A percentile compares a stretch with the other conserved stretches of the same genome.
Evolutionary conservation across 2,888 invertebrate species (phyloP).

Genomic region (Pterostichus niger): DNA sequence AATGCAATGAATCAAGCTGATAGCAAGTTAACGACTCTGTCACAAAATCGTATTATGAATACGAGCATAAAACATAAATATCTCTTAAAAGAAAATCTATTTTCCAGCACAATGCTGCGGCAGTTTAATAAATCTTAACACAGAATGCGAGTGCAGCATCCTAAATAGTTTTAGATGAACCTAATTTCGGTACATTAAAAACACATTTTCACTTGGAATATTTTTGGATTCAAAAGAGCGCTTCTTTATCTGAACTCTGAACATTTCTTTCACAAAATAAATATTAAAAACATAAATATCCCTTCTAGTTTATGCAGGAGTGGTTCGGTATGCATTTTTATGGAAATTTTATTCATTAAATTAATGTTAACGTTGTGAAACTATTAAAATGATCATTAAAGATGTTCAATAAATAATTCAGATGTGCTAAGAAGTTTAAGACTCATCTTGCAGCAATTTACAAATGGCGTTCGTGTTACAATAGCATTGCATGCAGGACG

Average conservation of each 20-base stretch:
- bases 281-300: not conserved
- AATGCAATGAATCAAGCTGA: no score
- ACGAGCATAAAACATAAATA: conserved; percentile 10
- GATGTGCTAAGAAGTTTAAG: conserved; percentile 22
- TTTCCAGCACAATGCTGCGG: not conserved
- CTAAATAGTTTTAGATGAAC: conserved; percentile 58
- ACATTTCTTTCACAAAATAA: not conserved
- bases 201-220: conserved; percentile 55
- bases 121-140: conserved; percentile 28
- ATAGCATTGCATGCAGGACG: conserved; percentile 24
- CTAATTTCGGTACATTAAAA: conserved; percentile 55
- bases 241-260: conserved; percentile 4
- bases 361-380: conserved; percentile 25
- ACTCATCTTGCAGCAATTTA: conserved; percentile 18
- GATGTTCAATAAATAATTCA: not conserved
- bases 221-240: conserved; percentile 1
- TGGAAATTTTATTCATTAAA: conserved; percentile 18
- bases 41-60: no score
- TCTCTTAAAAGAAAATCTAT: conserved; percentile 31
- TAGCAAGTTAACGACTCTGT: no score
- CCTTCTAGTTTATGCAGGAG: not conserved
- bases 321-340: not conserved
- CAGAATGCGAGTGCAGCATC: conserved; percentile 3
- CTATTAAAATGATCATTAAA: conserved; percentile 17
- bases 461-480: conserved; percentile 12